Conservation (phyloP, 2,888 invertebrate species). For the Andrena hattorfiana region DNA sequence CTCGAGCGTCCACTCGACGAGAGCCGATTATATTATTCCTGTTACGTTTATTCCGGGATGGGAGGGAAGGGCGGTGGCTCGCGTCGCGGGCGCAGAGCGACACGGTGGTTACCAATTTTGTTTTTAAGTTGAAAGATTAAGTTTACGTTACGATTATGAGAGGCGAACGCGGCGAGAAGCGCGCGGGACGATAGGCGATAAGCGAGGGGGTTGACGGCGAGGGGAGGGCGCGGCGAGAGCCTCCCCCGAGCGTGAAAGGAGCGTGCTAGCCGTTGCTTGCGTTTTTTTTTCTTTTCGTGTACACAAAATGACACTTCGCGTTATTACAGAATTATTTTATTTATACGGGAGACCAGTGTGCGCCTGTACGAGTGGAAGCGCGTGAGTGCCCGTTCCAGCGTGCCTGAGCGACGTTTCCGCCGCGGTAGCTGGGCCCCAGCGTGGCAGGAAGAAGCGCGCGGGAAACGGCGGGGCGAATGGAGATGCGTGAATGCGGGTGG, state of each 20-base stretch:
- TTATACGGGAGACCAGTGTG: conserved; percentile 55
- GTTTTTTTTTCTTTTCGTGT: conserved; percentile 45
- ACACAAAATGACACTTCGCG: conserved; percentile 49
- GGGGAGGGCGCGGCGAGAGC: conserved; percentile 17
- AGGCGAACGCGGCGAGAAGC: conserved; percentile 21
- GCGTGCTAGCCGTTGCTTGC: conserved; percentile 24
- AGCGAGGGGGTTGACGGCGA: conserved; percentile 38
- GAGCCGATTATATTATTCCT: conserved; percentile 13
- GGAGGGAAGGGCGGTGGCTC: conserved; percentile 56
- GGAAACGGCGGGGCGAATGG: neutral
- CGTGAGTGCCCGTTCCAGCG: neutral
- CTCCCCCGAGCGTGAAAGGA: conserved; percentile 28
- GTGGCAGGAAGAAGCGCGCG: neutral
- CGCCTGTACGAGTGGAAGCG: conserved; percentile 20
- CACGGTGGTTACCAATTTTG: conserved; percentile 76
- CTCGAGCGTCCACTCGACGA: conserved; percentile 12
- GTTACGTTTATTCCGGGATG: conserved; percentile 24
- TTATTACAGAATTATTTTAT: conserved; percentile 66
- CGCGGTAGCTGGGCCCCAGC: no score
- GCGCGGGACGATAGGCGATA: conserved; percentile 47
- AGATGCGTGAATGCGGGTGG: neutral
- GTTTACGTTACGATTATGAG: conserved; percentile 74
- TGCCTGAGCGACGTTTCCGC: neutral
- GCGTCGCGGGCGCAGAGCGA: conserved; percentile 60
- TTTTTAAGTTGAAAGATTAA: conserved; percentile 77